phyloP scores from a whole-genome alignment of 1,140 invertebrate species.

The Drosophila erecta region DNA sequence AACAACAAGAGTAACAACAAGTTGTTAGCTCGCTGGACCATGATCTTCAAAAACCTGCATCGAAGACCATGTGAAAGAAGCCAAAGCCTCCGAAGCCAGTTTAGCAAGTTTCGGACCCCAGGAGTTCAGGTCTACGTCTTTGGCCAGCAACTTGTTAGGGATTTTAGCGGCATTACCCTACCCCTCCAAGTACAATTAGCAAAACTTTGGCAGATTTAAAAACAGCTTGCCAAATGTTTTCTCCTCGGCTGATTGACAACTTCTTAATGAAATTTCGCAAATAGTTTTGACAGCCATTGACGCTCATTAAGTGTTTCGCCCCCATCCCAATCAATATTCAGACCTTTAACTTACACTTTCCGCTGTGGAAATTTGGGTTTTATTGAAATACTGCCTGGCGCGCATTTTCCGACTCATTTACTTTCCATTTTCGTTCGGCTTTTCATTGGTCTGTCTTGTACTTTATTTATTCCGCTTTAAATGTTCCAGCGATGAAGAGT shows the following conservation, averaged over 20 bases:
- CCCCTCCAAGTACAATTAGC: slow-evolving; percentile 26
- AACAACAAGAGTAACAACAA: slow-evolving; percentile 55
- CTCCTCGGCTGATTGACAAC: slow-evolving; percentile 22
- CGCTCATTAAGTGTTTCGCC: slow-evolving; percentile 4
- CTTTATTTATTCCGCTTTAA: slow-evolving; percentile 41
- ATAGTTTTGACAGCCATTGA: slow-evolving; percentile 3
- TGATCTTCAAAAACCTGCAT: slow-evolving; percentile 76
- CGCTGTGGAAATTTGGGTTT: slow-evolving; percentile 19
- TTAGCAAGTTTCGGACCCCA: slow-evolving; percentile 63
- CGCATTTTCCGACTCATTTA: slow-evolving; percentile 16
- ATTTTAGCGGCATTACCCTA: background rate
- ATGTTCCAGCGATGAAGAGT: slow-evolving; percentile 32
- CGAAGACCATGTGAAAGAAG: slow-evolving; percentile 66
- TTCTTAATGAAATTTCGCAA: slow-evolving; percentile 10
- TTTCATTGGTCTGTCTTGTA: slow-evolving; percentile 23
- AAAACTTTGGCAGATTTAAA: slow-evolving; percentile 5
- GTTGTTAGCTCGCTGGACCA: slow-evolving; percentile 63
- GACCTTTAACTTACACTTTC: slow-evolving; percentile 30
- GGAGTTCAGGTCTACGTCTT: slow-evolving; percentile 15
- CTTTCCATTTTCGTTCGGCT: slow-evolving; percentile 31
- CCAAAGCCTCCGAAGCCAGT: slow-evolving; percentile 64
- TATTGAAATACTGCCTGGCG: background rate
- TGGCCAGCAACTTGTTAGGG: slow-evolving; percentile 34
- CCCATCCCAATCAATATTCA: background rate
- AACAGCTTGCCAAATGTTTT: slow-evolving; percentile 12